Evolutionary conservation across 1,140 invertebrate species (phyloP).

Genomic region (Panulirus ornatus): DNA sequence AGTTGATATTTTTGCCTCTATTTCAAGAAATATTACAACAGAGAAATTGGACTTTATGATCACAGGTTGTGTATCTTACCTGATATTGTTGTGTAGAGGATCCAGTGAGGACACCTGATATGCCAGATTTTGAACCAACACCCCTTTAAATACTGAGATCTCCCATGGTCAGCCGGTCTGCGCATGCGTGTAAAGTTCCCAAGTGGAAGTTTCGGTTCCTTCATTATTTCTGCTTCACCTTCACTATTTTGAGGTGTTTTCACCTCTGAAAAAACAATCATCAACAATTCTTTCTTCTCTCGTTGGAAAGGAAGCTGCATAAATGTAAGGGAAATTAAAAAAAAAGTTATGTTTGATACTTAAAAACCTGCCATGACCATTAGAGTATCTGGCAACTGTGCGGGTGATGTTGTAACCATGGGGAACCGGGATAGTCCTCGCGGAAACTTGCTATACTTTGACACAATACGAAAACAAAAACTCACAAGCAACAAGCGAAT

Average conservation of each 20-base stretch:
- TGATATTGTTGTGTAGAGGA: neutral
- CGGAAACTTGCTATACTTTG: neutral
- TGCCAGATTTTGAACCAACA: neutral
- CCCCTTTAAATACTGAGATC: neutral
- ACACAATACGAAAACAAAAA: neutral
- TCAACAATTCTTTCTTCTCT: too few relatives aligned
- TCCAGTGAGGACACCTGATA: slow-evolving; percentile 14
- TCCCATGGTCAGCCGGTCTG: neutral
- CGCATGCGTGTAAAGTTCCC: neutral
- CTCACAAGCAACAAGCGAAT: neutral
- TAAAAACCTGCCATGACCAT: too few relatives aligned
- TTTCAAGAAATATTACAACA: too few relatives aligned
- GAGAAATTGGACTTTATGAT: too few relatives aligned
- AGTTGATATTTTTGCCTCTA: too few relatives aligned
- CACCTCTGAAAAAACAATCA: too few relatives aligned
- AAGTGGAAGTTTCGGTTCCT: neutral
- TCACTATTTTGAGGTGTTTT: too few relatives aligned
- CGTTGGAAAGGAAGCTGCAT: too few relatives aligned
- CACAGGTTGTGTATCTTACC: neutral
- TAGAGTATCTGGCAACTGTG: neutral
- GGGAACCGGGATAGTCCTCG: neutral
- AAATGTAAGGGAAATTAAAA: too few relatives aligned
- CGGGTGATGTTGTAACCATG: neutral
- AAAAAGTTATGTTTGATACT: too few relatives aligned
- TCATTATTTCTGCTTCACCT: neutral